These are phyloP conservation scores for Pampus argenteus DNA, from an alignment of 2,797 vertebrate species.

Conservation along the genomic window DNA sequence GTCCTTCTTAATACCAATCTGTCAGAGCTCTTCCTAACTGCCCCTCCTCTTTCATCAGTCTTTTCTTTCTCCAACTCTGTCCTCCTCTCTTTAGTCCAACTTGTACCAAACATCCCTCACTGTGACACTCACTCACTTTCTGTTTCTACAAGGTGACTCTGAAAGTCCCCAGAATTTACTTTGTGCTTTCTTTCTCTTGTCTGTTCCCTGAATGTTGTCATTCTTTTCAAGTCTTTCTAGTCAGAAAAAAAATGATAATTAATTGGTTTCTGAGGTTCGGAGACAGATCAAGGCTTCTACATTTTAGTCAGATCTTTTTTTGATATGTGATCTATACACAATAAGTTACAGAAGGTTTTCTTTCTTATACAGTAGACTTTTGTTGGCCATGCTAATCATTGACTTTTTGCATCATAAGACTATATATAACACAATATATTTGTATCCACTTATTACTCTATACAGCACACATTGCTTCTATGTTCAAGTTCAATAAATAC, in stretches of 20 bases:
- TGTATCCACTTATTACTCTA: slow-evolving; percentile 8
- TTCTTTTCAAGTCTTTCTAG: background rate
- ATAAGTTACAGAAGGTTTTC: too few species aligned
- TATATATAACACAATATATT: background rate
- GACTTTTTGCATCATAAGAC: too few species aligned
- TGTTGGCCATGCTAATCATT: too few species aligned
- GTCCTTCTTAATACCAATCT: slow-evolving; percentile 79
- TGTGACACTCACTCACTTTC: slow-evolving; percentile 49
- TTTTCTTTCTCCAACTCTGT: slow-evolving; percentile 34
- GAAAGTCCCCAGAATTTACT: slow-evolving; percentile 51
- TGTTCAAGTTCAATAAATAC: too few species aligned
- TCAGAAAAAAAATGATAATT: slow-evolving; percentile 5
- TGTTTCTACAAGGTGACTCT: slow-evolving; percentile 78
- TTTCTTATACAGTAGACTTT: background rate
- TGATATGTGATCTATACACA: background rate
- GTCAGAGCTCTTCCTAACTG: slow-evolving; percentile 60
- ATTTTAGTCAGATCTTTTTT: background rate
- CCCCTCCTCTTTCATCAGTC: slow-evolving; percentile 64
- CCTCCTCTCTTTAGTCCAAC: slow-evolving; percentile 40
- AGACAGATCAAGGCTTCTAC: slow-evolving; percentile 2
- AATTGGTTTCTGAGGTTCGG: background rate
- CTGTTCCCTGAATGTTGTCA: too few species aligned
- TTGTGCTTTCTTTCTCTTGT: slow-evolving; percentile 7
- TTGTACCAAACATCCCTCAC: slow-evolving; percentile 58
- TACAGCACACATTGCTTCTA: background rate